A percentile compares a stretch with the other conserved stretches of the same genome.
phyloP scores from a whole-genome alignment of 2,888 invertebrate genomes.

The Orthosia cruda region DNA sequence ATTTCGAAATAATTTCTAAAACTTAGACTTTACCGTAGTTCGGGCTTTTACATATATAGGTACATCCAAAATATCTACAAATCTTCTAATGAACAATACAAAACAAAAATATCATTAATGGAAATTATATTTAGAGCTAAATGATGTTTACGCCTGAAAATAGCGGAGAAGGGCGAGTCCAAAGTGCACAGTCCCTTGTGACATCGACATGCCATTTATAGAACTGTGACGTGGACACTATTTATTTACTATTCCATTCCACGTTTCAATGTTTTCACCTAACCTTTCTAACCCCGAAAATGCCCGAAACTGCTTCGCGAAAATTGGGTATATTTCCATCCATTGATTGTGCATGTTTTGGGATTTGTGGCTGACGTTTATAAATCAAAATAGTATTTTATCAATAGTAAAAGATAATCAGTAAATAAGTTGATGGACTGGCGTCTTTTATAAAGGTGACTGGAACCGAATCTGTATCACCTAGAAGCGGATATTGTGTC shows the following conservation, averaged over 20 bases:
- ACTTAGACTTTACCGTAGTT: no score
- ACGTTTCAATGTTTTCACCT: neutral
- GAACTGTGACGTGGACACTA: constrained; percentile 45
- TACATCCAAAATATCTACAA: no score
- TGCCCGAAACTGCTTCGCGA: neutral
- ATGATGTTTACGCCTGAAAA: constrained; percentile 60
- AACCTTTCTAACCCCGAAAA: neutral
- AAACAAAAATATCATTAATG: constrained; percentile 9
- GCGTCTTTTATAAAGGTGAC: neutral
- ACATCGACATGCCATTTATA: constrained; percentile 55
- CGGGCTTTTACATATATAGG: no score
- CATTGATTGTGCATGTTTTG: no score
- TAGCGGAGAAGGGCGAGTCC: constrained; percentile 66
- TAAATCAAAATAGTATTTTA: no score
- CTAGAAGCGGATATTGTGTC: no score
- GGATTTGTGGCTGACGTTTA: no score
- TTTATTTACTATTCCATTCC: constrained; percentile 39
- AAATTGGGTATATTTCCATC: neutral
- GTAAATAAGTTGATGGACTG: no score
- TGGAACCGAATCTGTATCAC: no score
- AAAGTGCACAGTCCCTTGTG: constrained; percentile 61
- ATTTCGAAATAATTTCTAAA: no score
- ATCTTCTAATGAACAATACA: neutral
- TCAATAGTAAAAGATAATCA: neutral
- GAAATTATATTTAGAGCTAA: constrained; percentile 29